phyloP scores from a whole-genome alignment of 2,797 vertebrate genomes.

The Bradypus variegatus region DNA sequence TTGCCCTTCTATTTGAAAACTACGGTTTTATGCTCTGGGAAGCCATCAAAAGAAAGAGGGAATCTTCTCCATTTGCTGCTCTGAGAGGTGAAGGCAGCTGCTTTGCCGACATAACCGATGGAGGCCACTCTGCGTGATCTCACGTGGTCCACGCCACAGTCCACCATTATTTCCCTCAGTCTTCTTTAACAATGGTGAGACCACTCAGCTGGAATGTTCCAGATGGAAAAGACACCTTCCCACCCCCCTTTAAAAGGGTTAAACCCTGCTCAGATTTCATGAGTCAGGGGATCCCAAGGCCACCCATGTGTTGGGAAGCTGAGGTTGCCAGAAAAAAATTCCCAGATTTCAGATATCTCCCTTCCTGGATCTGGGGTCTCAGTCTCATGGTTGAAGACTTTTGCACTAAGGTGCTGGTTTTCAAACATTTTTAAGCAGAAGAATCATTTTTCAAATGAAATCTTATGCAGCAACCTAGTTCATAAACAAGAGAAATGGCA shows the following conservation, averaged over 20 bases:
- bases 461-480: background rate
- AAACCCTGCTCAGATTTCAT: background rate
- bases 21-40: background rate
- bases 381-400: background rate
- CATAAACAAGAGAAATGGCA: background rate
- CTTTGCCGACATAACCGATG: accelerated
- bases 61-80: background rate
- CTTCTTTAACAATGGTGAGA: background rate
- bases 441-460: background rate
- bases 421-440: background rate
- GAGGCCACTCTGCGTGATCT: background rate
- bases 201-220: background rate
- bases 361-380: background rate
- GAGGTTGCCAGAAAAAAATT: background rate
- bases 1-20: background rate
- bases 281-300: background rate
- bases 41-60: background rate
- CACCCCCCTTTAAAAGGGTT: background rate
- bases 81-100: accelerated
- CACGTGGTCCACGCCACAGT: accelerated
- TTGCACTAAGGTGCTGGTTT: background rate
- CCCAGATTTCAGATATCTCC: background rate
- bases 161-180: background rate
- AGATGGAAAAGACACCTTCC: background rate
- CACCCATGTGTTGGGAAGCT: conserved; percentile 18